These are phyloP conservation scores for Neotoxoptera formosana DNA, from an alignment of 1,140 invertebrate species.

Conservation along the genomic window DNA sequence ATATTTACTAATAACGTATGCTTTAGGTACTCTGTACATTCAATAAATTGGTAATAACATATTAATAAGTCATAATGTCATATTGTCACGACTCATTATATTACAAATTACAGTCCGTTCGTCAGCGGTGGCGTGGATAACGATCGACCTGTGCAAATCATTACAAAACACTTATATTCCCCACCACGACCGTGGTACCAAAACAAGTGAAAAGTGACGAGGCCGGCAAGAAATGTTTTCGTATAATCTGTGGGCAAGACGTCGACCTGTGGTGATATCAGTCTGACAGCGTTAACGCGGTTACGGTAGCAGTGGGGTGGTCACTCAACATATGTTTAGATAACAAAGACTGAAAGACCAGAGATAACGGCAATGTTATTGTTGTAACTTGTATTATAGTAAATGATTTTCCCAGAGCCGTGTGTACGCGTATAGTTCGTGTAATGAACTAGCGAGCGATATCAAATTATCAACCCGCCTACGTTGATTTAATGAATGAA, in stretches of 20 bases:
- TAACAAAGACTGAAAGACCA: slow-evolving; percentile 44
- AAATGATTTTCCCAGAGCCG: background rate
- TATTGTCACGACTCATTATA: too few relatives aligned
- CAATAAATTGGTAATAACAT: too few relatives aligned
- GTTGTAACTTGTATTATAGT: background rate
- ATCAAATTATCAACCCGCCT: background rate
- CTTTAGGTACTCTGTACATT: background rate
- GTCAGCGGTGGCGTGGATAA: background rate
- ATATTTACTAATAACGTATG: background rate
- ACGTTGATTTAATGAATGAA: background rate
- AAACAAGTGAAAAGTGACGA: background rate
- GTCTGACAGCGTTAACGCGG: background rate
- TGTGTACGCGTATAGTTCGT: background rate
- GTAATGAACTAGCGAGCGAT: background rate
- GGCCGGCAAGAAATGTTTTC: too few relatives aligned
- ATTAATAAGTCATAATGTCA: too few relatives aligned
- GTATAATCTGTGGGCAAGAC: background rate
- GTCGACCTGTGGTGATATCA: background rate
- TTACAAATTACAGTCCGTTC: too few relatives aligned
- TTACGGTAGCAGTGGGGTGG: background rate
- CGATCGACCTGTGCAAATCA: background rate
- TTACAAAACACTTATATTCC: background rate
- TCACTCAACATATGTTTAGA: slow-evolving; percentile 43
- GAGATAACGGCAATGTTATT: slow-evolving; percentile 16
- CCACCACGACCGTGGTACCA: background rate